Conservation (phyloP, 1,140 invertebrate species). For the Apocrypta bakeri region DNA sequence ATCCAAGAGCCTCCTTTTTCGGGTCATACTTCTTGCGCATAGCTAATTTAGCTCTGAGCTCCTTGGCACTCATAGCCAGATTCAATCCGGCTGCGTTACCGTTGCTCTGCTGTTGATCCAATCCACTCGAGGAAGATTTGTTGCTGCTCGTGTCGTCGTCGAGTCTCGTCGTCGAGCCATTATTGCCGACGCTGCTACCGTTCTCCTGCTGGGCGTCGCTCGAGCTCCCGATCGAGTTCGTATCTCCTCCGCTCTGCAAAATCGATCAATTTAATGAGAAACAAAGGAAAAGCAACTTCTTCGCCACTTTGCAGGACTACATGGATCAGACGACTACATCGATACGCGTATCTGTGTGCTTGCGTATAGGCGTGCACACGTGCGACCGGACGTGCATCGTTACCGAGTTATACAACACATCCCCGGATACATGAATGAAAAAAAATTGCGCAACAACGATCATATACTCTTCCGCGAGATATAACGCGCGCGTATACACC, state of each 20-base stretch:
- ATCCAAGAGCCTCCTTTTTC: constrained; percentile 90
- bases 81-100: constrained; percentile 75
- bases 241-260: constrained; percentile 62
- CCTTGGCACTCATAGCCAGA: constrained; percentile 90
- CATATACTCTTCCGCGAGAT: background rate
- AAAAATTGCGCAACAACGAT: background rate
- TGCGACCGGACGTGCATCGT: constrained; percentile 42
- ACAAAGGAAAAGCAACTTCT: no score
- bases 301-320: no score
- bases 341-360: constrained; percentile 28
- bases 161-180: constrained; percentile 58
- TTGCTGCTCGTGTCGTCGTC: constrained; percentile 55
- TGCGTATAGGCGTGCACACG: constrained; percentile 1
- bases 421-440: background rate
- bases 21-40: constrained; percentile 90
- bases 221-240: constrained; percentile 65
- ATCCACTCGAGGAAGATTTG: constrained; percentile 58
- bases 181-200: constrained; percentile 62
- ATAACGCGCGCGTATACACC: background rate
- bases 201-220: constrained; percentile 51
- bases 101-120: constrained; percentile 62
- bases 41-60: constrained; percentile 88
- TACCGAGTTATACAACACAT: background rate
- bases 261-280: no score
- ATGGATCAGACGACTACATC: no score